Percentiles rank a stretch among this genome's conserved stretches.
These are phyloP conservation scores for Neosilurus hyrtlii DNA, from an alignment of 2,797 vertebrate genomes.

Conservation along the genomic window DNA sequence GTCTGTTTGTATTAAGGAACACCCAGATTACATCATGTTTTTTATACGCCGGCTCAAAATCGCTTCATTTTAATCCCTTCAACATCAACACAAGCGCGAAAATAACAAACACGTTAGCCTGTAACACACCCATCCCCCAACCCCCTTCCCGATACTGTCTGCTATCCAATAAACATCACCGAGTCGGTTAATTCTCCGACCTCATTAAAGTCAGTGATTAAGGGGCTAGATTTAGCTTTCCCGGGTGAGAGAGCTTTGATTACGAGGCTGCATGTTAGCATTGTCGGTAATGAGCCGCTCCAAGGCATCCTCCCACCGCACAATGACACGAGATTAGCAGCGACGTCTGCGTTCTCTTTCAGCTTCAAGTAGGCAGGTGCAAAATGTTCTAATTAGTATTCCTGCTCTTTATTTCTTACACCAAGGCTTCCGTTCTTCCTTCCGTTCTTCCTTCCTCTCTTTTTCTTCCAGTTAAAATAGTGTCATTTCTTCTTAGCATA, in stretches of 20 bases:
- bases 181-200: slow-evolving; percentile 38
- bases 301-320: neutral
- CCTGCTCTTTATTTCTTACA: neutral
- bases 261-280: slow-evolving; percentile 36
- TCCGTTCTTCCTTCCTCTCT: too few relatives aligned
- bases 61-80: neutral
- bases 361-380: slow-evolving; percentile 34
- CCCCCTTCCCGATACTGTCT: neutral
- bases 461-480: too few relatives aligned
- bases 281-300: slow-evolving; percentile 33
- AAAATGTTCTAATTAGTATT: slow-evolving; percentile 20
- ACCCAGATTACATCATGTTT: neutral
- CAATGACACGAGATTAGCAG: slow-evolving; percentile 39
- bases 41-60: neutral
- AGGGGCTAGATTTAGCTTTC: slow-evolving; percentile 44
- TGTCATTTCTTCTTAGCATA: neutral
- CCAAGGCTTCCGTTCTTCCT: neutral
- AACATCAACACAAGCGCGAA: neutral
- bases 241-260: slow-evolving; percentile 43
- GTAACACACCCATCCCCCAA: too few relatives aligned
- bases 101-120: too few relatives aligned
- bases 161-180: slow-evolving; percentile 23
- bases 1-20: neutral
- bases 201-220: slow-evolving; percentile 48
- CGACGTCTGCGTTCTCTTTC: slow-evolving; percentile 35